Evolutionary conservation across 2,888 invertebrate species (phyloP).

Genomic region (Sesia bembeciformis): DNA sequence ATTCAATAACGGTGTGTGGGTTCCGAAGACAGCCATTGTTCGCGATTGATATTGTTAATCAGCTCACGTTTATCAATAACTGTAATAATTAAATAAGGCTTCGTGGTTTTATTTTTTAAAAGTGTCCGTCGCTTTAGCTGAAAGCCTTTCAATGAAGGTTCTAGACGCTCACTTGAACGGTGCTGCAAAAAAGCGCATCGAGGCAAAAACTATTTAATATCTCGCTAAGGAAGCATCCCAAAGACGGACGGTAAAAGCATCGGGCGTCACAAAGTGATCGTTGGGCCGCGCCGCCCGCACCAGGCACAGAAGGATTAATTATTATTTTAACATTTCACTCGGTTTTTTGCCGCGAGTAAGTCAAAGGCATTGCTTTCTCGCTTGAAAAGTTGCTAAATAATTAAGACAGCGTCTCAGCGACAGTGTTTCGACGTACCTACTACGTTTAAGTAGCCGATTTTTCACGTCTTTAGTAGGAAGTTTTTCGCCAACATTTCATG

Average conservation of each 20-base stretch:
- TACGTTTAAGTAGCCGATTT: conserved; percentile 39
- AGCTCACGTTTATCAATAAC: conserved; percentile 7
- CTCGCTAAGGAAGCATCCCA: conserved; percentile 47
- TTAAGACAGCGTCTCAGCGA: conserved; percentile 62
- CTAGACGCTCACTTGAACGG: conserved; percentile 25
- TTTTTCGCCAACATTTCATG: conserved; percentile 23
- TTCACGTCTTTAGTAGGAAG: conserved; percentile 19
- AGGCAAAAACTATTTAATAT: conserved; percentile 70
- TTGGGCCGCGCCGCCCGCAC: conserved; percentile 15
- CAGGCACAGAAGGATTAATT: conserved; percentile 60
- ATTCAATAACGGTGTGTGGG: conserved; percentile 32
- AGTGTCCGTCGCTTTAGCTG: not conserved
- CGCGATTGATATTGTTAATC: conserved; percentile 24
- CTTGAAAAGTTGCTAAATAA: conserved; percentile 70
- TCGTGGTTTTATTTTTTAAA: not conserved
- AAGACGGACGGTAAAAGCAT: conserved; percentile 50
- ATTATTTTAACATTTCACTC: conserved; percentile 69
- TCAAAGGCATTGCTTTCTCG: conserved; percentile 67
- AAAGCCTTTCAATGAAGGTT: conserved; percentile 23
- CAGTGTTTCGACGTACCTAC: conserved; percentile 51
- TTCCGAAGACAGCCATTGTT: conserved; percentile 33
- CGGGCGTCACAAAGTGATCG: conserved; percentile 51
- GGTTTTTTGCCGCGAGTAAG: conserved; percentile 65
- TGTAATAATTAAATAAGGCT: not conserved
- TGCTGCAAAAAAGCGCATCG: conserved; percentile 45